Evolutionary conservation across 2,888 invertebrate species (phyloP), one percentile per base, ranked within the genome.

Genomic region (Caenorhabditis wallacei): DNA sequence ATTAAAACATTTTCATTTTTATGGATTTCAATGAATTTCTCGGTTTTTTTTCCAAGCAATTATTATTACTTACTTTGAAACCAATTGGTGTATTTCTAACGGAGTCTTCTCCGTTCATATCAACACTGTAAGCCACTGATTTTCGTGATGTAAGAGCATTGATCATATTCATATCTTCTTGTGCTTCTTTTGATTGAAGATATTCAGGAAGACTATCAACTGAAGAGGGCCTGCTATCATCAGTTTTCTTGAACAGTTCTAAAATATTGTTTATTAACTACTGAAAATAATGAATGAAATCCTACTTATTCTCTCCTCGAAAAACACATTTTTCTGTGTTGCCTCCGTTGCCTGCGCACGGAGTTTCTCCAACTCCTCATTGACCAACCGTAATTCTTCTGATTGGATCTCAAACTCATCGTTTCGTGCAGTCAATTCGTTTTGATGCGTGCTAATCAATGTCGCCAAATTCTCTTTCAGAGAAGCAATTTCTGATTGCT

Each of bases 131-230:
- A 1, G 76, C 76, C 0, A 76, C 53, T 2, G 76, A 76, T 26
- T 76, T 76, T 20, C 76, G 48, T 3, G 76, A 68, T 30, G 76
- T 76, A 20, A 48, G 59, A 3, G 56, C 66, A 16, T 68, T 18
- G 20, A 53, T 40, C 24, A 20, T 51, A n/a, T 35, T 37, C 24
- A 59, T 35, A 26, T 76, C 61, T 4, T 76, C 68, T 20, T 59
- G 51, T 10, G 68, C 4, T 18, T 13, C 18, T 13, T 48, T n/a
- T 18, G 46, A 4, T 18, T 35, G 37, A 16, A 76, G 37, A 20
- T 51, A 26, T 8, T 69, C 68, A 22, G 35, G 1, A 1, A 76
- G 61, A 40, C 76, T 76, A 40, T 76, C 76, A 0, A 51, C 30
- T 3, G 59, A 53, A 1, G 13, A 8, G 2, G 24, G 8, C 11